A percentile compares a stretch with the other conserved stretches of the same genome.
Evolutionary conservation across 2,113 vertebrate species (phyloP).

Genomic region (Clinocottus analis): DNA sequence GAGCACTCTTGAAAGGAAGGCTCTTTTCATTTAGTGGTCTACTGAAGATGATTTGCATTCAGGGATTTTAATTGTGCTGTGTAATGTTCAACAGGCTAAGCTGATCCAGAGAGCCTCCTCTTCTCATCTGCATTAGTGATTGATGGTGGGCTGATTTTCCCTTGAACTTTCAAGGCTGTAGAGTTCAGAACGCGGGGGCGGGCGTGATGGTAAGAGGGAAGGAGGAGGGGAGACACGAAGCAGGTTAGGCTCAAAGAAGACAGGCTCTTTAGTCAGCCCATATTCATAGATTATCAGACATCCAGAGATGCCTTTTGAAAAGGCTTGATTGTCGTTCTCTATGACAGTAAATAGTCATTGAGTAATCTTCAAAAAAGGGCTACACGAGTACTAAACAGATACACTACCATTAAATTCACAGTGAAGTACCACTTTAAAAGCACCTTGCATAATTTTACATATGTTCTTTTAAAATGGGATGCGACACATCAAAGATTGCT

Average conservation of each 20-base stretch:
- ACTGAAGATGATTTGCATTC: slow-evolving; percentile 75
- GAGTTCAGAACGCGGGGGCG: slow-evolving; percentile 60
- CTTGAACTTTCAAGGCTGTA: slow-evolving; percentile 68
- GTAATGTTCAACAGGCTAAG: slow-evolving; percentile 76
- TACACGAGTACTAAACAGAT: not conserved
- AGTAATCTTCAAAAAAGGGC: slow-evolving; percentile 21
- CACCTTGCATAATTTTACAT: slow-evolving; percentile 27
- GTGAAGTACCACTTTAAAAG: not conserved
- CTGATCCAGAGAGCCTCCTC: slow-evolving; percentile 58
- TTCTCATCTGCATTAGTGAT: slow-evolving; percentile 74
- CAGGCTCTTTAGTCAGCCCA: slow-evolving; percentile 32
- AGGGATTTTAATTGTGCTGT: slow-evolving; percentile 70
- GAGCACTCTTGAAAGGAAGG: slow-evolving; percentile 67
- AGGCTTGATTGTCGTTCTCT: slow-evolving; percentile 36
- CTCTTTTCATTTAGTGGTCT: slow-evolving; percentile 70
- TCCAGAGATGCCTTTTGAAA: slow-evolving; percentile 50
- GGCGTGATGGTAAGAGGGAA: slow-evolving; percentile 12
- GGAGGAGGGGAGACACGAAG: slow-evolving; percentile 22
- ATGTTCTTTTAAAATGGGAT: slow-evolving; percentile 8
- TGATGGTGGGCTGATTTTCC: slow-evolving; percentile 71
- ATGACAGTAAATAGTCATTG: slow-evolving; percentile 39
- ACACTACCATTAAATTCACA: slow-evolving; percentile 16
- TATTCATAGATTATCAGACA: slow-evolving; percentile 54
- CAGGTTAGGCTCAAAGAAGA: slow-evolving; percentile 43
- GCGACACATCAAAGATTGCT: not conserved